Evolutionary conservation across 2,797 vertebrate genomes (phyloP).

Genomic region (Steatocranus sp.): DNA sequence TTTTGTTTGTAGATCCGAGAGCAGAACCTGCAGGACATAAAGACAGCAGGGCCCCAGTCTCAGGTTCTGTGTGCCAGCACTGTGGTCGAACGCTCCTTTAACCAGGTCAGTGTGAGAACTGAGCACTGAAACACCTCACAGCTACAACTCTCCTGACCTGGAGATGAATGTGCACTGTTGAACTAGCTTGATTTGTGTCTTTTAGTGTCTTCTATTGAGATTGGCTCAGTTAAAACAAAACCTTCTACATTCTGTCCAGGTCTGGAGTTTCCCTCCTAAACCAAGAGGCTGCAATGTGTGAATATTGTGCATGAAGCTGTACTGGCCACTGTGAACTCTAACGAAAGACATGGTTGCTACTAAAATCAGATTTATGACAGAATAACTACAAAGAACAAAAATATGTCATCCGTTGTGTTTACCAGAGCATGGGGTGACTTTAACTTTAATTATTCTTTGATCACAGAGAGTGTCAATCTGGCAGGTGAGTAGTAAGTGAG

Average conservation of each 20-base stretch:
- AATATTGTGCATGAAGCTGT: constrained; percentile 16
- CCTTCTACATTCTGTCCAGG: constrained; percentile 37
- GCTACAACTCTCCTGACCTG: constrained; percentile 40
- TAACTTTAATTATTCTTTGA: constrained; percentile 81
- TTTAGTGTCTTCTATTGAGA: not conserved
- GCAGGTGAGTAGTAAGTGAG: constrained; percentile 82
- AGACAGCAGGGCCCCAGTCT: constrained; percentile 94
- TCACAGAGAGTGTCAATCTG: constrained; percentile 81
- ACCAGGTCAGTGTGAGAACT: constrained; percentile 83
- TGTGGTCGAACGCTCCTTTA: constrained; percentile 84
- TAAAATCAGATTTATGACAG: not conserved
- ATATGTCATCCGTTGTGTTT: constrained; percentile 31
- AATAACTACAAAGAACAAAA: not conserved
- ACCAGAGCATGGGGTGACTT: constrained; percentile 34
- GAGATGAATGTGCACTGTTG: constrained; percentile 12
- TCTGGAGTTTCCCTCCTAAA: constrained; percentile 19
- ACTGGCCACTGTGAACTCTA: not conserved
- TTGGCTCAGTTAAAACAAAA: not conserved
- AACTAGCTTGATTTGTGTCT: not conserved
- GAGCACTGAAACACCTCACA: not conserved
- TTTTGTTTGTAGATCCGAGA: constrained; percentile 85
- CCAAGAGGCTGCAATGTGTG: constrained; percentile 4
- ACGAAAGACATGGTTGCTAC: not conserved
- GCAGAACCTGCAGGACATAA: constrained; percentile 97
- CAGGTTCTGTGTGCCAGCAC: constrained; percentile 87